These are phyloP conservation scores for Leptestheria dahalacensis DNA, from an alignment of 1,140 invertebrate species.

Conservation along the genomic window DNA sequence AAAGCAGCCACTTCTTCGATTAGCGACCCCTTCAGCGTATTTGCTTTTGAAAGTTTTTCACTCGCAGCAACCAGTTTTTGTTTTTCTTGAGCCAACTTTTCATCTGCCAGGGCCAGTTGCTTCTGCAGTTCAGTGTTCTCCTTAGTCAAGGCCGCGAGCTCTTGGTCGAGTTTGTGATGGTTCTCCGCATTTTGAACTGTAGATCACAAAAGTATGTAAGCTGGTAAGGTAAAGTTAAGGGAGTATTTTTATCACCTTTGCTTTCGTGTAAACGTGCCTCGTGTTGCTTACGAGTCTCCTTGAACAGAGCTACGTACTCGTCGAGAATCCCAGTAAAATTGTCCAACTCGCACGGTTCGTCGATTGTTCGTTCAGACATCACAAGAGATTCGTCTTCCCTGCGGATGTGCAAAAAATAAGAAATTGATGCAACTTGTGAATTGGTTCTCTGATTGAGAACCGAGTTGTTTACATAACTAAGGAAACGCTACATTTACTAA, in stretches of 20 bases:
- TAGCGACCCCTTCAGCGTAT: neutral
- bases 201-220: neutral
- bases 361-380: neutral
- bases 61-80: neutral
- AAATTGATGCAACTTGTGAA: neutral
- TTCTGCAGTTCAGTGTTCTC: neutral
- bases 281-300: too few species aligned
- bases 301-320: neutral
- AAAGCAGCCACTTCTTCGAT: neutral
- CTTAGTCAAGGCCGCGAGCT: neutral
- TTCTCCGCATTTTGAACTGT: neutral
- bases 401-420: neutral
- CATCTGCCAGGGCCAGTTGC: neutral
- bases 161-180: neutral
- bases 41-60: neutral
- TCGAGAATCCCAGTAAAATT: neutral
- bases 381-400: neutral
- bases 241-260: neutral
- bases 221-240: neutral
- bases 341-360: neutral
- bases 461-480: too few species aligned
- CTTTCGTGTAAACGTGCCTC: too few species aligned
- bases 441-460: too few species aligned
- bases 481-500: too few species aligned
- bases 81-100: neutral